These are phyloP conservation scores for Triplophysa bombifrons DNA, from an alignment of 2,797 vertebrate species.

Conservation along the genomic window DNA sequence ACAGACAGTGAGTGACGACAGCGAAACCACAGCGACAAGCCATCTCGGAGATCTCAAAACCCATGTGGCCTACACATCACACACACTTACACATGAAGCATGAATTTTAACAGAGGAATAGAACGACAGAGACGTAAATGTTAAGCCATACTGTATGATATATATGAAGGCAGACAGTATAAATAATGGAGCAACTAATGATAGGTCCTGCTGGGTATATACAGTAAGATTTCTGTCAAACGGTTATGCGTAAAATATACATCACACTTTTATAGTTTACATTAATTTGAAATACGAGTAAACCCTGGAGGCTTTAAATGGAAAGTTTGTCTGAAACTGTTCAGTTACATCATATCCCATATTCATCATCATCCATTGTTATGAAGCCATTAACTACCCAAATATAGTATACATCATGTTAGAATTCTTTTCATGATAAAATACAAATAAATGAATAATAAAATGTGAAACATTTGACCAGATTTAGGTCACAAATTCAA, in stretches of 20 bases:
- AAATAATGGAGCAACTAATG: not conserved
- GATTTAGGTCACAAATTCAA: not conserved
- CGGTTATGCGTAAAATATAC: not conserved
- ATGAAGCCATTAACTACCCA: not conserved
- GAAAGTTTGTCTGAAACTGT: not conserved
- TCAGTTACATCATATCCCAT: not conserved
- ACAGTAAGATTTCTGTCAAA: not conserved
- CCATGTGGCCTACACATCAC: not conserved
- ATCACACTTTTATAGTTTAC: not conserved
- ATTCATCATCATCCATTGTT: not conserved
- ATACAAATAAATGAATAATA: conserved; percentile 1
- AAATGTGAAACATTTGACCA: not conserved
- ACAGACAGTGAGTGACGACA: not conserved
- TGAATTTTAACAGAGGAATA: not conserved
- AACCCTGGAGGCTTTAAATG: not conserved
- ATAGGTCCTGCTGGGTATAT: not conserved
- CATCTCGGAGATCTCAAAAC: not conserved
- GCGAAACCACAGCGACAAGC: not conserved
- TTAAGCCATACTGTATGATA: not conserved
- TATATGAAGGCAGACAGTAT: not conserved
- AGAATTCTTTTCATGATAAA: not conserved
- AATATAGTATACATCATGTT: not conserved
- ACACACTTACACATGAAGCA: not conserved
- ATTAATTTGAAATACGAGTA: not conserved
- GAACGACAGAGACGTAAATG: not conserved